Evolutionary conservation across 2,888 invertebrate species (phyloP).

Genomic region (Desoria tigrina): DNA sequence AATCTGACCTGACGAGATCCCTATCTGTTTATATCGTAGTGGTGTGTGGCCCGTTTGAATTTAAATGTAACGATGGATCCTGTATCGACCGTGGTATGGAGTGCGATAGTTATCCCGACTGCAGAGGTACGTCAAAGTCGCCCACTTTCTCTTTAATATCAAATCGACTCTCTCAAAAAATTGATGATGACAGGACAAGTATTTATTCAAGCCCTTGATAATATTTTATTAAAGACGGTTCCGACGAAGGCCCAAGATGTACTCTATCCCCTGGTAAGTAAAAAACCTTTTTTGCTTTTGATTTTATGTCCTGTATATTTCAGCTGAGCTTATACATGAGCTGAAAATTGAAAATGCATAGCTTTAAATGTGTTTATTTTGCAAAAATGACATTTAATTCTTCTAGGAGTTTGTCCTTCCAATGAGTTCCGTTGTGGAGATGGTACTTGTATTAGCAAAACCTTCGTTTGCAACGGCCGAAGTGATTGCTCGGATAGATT

Average conservation of each 20-base stretch:
- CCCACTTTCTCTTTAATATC: too few relatives aligned
- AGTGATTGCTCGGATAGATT: conserved; percentile 56
- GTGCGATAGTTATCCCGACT: conserved; percentile 35
- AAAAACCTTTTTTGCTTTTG: background rate
- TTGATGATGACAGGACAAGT: conserved; percentile 5
- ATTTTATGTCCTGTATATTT: background rate
- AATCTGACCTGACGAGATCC: too few relatives aligned
- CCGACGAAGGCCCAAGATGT: conserved; percentile 35
- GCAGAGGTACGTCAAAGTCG: conserved; percentile 30
- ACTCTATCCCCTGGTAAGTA: conserved; percentile 30
- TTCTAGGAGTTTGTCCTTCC: conserved; percentile 38
- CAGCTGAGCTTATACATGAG: background rate
- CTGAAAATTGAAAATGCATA: too few relatives aligned
- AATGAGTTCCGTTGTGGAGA: conserved; percentile 53
- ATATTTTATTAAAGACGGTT: conserved; percentile 28
- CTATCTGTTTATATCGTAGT: background rate
- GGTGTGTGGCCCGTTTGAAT: conserved; percentile 49
- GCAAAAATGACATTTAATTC: conserved; percentile 50
- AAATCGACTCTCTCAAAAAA: background rate
- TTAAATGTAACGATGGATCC: conserved; percentile 52
- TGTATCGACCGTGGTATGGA: conserved; percentile 47
- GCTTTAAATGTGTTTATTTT: background rate
- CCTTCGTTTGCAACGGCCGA: conserved; percentile 54
- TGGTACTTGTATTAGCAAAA: conserved; percentile 54
- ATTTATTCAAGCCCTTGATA: too few relatives aligned